phyloP scores from a whole-genome alignment of 2,888 invertebrate genomes.

The Pherbina coryleti region DNA sequence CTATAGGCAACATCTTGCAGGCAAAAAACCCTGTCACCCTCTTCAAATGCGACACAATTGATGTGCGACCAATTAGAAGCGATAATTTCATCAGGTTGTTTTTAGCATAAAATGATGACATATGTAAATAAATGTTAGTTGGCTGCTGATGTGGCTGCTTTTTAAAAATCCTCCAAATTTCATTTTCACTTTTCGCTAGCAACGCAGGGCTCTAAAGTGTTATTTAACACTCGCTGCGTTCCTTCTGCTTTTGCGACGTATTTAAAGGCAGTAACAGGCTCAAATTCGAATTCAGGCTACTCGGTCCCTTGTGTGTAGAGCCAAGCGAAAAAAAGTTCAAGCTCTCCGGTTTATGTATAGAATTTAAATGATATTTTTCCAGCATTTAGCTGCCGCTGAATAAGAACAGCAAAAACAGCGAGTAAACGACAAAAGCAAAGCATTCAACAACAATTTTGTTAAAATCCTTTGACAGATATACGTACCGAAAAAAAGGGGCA shows the following conservation, averaged over 20 bases:
- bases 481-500: too few species aligned
- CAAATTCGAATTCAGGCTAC: not conserved
- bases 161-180: not conserved
- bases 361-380: slow-evolving; percentile 17
- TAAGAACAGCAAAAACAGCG: not conserved
- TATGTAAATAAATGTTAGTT: slow-evolving; percentile 28
- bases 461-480: too few species aligned
- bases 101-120: slow-evolving; percentile 30
- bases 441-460: not conserved
- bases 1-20: not conserved
- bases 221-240: slow-evolving; percentile 21
- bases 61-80: not conserved
- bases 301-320: not conserved
- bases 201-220: not conserved
- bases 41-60: not conserved
- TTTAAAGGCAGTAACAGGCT: not conserved
- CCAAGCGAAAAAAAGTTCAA: not conserved
- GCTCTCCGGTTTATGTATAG: not conserved
- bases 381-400: slow-evolving; percentile 2
- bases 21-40: not conserved
- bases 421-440: not conserved
- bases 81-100: slow-evolving; percentile 20
- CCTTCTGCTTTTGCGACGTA: not conserved
- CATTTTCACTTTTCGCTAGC: not conserved
- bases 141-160: not conserved